Evolutionary conservation across 2,113 vertebrate genomes (phyloP).

Genomic region (Aviceda subcristata): DNA sequence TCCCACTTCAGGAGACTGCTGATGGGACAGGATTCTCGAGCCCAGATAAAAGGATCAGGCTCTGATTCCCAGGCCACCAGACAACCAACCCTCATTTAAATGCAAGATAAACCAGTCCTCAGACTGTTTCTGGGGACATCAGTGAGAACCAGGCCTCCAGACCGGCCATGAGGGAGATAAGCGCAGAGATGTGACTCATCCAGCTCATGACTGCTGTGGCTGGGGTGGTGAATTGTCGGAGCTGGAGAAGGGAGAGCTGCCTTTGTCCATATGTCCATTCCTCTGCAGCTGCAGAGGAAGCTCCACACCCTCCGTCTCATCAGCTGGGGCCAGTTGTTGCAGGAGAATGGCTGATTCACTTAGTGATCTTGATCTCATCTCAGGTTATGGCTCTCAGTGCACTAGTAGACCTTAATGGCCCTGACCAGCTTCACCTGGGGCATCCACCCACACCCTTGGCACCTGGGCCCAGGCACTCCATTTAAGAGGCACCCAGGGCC

Average conservation of each 20-base stretch:
- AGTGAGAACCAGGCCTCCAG: neutral
- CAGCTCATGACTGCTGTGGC: neutral
- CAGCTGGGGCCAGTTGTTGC: neutral
- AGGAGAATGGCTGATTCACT: neutral
- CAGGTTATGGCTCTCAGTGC: neutral
- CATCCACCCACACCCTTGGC: neutral
- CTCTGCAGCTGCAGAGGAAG: slow-evolving; percentile 4
- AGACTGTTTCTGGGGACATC: neutral
- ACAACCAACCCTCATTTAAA: neutral
- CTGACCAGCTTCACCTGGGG: neutral
- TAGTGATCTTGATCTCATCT: neutral
- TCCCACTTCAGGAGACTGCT: neutral
- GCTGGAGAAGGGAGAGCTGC: neutral
- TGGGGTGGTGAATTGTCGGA: neutral
- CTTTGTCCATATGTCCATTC: neutral
- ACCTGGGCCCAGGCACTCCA: neutral
- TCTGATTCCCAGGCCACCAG: neutral
- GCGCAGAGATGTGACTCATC: neutral
- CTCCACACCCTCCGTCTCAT: neutral
- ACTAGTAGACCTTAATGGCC: neutral
- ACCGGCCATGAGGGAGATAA: neutral
- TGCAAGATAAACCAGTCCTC: neutral
- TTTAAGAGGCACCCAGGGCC: neutral
- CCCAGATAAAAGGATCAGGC: neutral
- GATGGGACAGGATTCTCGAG: neutral